Evolutionary conservation across 1,140 invertebrate species (phyloP), one percentile per base, ranked within the genome.

Genomic region (Euschistus heros): DNA sequence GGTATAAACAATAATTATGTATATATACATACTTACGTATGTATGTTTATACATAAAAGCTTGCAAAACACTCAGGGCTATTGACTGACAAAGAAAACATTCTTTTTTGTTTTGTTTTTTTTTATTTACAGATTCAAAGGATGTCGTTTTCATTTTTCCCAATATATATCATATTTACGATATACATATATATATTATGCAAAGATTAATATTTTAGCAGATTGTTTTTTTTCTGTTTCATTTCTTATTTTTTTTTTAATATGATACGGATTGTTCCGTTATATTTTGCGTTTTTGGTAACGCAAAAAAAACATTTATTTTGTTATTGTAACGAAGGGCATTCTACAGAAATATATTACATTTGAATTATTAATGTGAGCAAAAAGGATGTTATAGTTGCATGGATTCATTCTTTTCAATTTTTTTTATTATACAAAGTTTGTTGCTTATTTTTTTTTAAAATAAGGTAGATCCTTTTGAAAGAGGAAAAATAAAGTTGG

Each of bases 371-470:
- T 60, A 62, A 62, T 62, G 60, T 59, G 22, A 27, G 27, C 54
- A 24, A 27, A 65, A 59, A 65, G 57, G 59, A 33, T 65, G 64
- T 50, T 50, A 50, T 50, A 50, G 47, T 18, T 50, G 47, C 47
- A 50, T 50, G 47, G 47, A 50, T 50, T 50, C 22, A 37, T 50
- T 50, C 22, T 50, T 50, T 50, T 50, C 47, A 50, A n/a, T n/a
- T n/a, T n/a, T n/a, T 50, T 50, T 50, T 20, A 37, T 37, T 50
- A n/a, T 50, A 50, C 47, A 50, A 50, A 50, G 33, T 50, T 50
- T 50, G 47, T 50, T 50, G 47, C 47, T 50, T 50, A 24, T 55
- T 57, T 65, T 44, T 55, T 57, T 65, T 44, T 55, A 46, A 54
- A 61, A 37, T 37, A 15, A 37, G 30, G 59, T 33, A 61, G 27